Conservation (phyloP, 2,797 vertebrate genomes). For the Gambusia yucatana region DNA sequence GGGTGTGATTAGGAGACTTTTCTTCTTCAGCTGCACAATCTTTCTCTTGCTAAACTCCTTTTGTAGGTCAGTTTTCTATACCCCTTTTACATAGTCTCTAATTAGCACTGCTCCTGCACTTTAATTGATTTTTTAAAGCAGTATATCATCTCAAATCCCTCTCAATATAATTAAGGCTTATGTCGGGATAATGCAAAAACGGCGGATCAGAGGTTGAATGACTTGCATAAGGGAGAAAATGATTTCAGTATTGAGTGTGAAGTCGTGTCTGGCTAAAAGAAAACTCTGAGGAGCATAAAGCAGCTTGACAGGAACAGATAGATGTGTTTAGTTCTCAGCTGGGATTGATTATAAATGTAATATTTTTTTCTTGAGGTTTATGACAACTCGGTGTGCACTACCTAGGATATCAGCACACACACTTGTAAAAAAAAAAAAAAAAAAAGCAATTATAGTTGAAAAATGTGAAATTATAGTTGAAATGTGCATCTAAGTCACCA, state of each 20-base stretch:
- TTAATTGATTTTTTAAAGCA: constrained; percentile 70
- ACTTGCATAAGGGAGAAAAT: constrained; percentile 59
- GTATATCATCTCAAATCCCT: constrained; percentile 75
- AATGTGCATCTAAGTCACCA: background rate
- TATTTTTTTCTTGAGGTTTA: background rate
- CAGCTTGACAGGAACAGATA: background rate
- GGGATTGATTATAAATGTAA: background rate
- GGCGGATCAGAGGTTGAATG: constrained; percentile 75
- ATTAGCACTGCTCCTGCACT: constrained; percentile 60
- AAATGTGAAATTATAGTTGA: background rate
- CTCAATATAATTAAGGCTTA: constrained; percentile 78
- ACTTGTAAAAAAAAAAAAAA: too few species aligned
- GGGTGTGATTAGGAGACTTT: background rate
- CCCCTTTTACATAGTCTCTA: constrained; percentile 61
- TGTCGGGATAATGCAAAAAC: constrained; percentile 68
- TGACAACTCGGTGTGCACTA: background rate
- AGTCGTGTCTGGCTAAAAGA: constrained; percentile 27
- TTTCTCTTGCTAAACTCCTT: constrained; percentile 22
- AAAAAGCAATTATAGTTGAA: background rate
- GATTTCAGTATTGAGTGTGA: constrained; percentile 50
- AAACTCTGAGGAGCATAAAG: constrained; percentile 30
- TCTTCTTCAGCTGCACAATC: constrained; percentile 12
- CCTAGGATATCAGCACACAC: background rate
- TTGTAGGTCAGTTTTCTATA: constrained; percentile 61
- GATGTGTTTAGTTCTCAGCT: background rate